Evolutionary conservation across 2,797 vertebrate genomes (phyloP).

Genomic region (Melanotaenia boesemani): DNA sequence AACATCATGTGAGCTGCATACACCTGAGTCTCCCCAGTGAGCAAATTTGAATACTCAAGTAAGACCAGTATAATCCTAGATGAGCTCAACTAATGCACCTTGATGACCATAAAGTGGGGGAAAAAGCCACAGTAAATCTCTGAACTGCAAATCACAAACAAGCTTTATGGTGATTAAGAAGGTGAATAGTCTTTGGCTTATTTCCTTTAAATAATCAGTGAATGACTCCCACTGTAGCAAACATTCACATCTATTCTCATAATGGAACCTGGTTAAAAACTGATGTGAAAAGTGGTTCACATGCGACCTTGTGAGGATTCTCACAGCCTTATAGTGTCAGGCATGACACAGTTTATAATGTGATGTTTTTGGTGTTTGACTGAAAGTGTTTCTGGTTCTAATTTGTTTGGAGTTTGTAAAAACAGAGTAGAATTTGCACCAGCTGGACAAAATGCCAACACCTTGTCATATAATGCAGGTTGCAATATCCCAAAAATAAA

Average conservation of each 20-base stretch:
- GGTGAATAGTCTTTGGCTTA: constrained; percentile 5
- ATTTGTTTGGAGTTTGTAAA: no score
- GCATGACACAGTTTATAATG: no score
- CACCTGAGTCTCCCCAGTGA: background rate
- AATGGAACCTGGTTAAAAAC: background rate
- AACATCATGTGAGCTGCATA: background rate
- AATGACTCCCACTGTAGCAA: constrained; percentile 18
- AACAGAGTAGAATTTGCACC: no score
- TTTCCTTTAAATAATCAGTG: constrained; percentile 17
- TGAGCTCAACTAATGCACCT: constrained; percentile 20
- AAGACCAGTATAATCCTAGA: constrained; percentile 13
- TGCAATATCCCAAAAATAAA: no score
- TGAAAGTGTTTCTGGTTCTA: no score
- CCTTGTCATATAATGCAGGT: no score
- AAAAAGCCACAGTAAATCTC: constrained; percentile 15
- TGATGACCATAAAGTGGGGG: constrained; percentile 24
- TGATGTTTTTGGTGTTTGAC: no score
- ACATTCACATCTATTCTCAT: background rate
- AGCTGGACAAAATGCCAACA: no score
- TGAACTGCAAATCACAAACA: constrained; percentile 14
- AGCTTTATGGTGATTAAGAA: constrained; percentile 25
- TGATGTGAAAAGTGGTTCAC: background rate
- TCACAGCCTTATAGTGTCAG: no score
- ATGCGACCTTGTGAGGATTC: background rate
- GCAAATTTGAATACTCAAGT: background rate